phyloP scores from a whole-genome alignment of 1,140 invertebrate species.

The Limonius californicus region DNA sequence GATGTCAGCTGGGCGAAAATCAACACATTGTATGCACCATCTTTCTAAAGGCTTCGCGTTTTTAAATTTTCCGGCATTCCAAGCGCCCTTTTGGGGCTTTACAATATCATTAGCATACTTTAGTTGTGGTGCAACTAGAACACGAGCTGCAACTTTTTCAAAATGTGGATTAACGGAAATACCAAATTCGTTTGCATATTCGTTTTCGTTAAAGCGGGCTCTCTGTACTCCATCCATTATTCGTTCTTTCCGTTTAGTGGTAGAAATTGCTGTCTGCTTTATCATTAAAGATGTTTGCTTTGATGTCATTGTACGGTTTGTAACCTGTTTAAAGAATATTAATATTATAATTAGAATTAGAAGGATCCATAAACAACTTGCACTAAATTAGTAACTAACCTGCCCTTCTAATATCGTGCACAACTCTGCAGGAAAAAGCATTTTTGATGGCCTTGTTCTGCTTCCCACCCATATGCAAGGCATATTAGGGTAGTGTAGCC shows the following conservation, averaged over 20 bases:
- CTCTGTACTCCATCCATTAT: slow-evolving; percentile 56
- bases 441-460: slow-evolving; percentile 44
- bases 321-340: too few relatives aligned
- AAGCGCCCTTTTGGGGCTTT: slow-evolving; percentile 47
- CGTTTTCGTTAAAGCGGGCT: slow-evolving; percentile 50
- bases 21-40: slow-evolving; percentile 47
- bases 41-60: slow-evolving; percentile 25
- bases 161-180: slow-evolving; percentile 53
- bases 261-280: slow-evolving; percentile 45
- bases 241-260: slow-evolving; percentile 56
- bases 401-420: slow-evolving; percentile 60
- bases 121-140: slow-evolving; percentile 54
- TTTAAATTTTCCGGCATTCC: slow-evolving; percentile 47
- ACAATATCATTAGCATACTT: slow-evolving; percentile 42
- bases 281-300: slow-evolving; percentile 65
- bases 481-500: slow-evolving; percentile 53
- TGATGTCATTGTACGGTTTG: slow-evolving; percentile 52
- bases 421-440: slow-evolving; percentile 59
- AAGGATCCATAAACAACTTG: too few relatives aligned
- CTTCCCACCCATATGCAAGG: slow-evolving; percentile 62
- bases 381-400: too few relatives aligned
- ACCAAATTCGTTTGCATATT: slow-evolving; percentile 56
- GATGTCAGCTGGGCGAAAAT: slow-evolving; percentile 21
- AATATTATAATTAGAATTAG: too few relatives aligned
- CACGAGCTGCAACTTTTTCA: slow-evolving; percentile 53